phyloP scores from a whole-genome alignment of 2,797 vertebrate genomes.

The Dromococcyx pavoninus region DNA sequence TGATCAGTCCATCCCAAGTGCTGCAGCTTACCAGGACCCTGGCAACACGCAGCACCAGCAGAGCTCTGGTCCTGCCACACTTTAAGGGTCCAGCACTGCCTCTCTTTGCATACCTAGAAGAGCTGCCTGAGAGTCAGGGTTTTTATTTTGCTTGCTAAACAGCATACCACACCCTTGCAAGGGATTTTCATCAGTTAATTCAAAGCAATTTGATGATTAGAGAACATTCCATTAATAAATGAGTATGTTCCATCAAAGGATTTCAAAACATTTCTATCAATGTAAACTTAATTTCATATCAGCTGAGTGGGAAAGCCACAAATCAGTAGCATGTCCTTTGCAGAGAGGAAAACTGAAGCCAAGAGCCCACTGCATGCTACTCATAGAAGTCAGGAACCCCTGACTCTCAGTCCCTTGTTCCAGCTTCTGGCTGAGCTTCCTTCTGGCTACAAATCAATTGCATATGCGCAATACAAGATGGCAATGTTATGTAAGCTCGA shows the following conservation, averaged over 20 bases:
- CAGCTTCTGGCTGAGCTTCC: background rate
- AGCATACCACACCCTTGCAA: background rate
- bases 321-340: background rate
- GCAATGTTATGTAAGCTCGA: background rate
- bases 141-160: background rate
- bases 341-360: background rate
- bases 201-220: background rate
- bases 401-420: background rate
- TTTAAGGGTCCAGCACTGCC: background rate
- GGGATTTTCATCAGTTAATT: background rate
- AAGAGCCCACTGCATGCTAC: background rate
- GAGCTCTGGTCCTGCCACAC: background rate
- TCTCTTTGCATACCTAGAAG: background rate
- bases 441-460: background rate
- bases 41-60: background rate
- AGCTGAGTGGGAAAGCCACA: background rate
- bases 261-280: background rate
- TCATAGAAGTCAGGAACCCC: background rate
- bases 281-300: background rate
- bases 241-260: background rate
- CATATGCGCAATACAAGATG: background rate
- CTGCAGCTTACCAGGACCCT: background rate
- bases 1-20: background rate
- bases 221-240: constrained; percentile 20
- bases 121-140: background rate